These are phyloP conservation scores for Cartodere bifasciata DNA, from an alignment of 2,888 invertebrate genomes.

Conservation along the genomic window DNA sequence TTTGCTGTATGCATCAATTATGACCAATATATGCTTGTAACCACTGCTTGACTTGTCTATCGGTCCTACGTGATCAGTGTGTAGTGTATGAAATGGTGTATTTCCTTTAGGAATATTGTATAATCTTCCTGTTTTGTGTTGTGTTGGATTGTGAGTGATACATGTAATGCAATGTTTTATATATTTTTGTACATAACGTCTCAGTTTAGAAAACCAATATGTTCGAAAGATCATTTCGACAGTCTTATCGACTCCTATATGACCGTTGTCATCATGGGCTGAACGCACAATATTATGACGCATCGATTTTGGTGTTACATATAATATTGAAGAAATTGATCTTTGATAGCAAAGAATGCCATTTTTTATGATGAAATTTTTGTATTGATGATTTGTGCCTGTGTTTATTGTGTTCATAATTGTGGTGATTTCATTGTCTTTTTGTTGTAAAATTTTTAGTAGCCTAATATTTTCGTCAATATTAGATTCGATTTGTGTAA, in stretches of 20 bases:
- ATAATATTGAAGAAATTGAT: too few species aligned
- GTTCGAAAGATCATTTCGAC: constrained; percentile 10
- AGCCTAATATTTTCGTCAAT: too few species aligned
- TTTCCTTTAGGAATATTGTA: constrained; percentile 9
- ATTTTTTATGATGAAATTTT: too few species aligned
- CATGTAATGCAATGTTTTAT: constrained; percentile 15
- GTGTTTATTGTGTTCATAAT: too few species aligned
- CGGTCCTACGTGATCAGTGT: constrained; percentile 10
- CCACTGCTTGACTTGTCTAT: background rate
- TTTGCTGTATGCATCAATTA: constrained; percentile 11
- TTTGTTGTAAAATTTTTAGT: too few species aligned
- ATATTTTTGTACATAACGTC: constrained; percentile 12
- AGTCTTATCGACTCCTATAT: constrained; percentile 15
- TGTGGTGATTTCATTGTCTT: too few species aligned
- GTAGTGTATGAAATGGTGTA: constrained; percentile 7
- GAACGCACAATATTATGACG: constrained; percentile 11
- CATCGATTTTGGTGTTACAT: too few species aligned
- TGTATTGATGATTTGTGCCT: too few species aligned
- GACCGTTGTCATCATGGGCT: constrained; percentile 10
- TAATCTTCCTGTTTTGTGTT: constrained; percentile 5
- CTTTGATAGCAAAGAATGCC: too few species aligned
- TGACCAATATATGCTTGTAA: constrained; percentile 8
- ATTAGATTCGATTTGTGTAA: too few species aligned
- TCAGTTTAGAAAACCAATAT: constrained; percentile 17
- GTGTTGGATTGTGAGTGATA: constrained; percentile 10